These are phyloP conservation scores for Ascaphus truei DNA, from an alignment of 2,113 vertebrate species.

Conservation along the genomic window DNA sequence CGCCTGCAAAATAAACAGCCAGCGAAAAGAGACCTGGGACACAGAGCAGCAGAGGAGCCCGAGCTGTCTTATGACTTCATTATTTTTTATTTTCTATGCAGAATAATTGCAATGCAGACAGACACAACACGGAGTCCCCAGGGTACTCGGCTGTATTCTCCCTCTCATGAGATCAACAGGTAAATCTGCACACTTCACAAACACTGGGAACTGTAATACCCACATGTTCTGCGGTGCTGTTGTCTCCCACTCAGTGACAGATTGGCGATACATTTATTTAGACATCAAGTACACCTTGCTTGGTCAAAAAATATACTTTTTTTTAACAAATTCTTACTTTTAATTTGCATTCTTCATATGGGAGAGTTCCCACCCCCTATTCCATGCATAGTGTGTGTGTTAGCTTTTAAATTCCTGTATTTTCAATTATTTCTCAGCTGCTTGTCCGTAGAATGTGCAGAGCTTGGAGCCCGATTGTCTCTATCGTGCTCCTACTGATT, in stretches of 20 bases:
- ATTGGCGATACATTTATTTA: neutral
- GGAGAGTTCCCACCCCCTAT: too few species aligned
- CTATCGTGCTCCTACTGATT: too few species aligned
- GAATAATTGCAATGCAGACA: conserved; percentile 25
- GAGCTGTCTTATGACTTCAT: neutral
- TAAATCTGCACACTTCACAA: conserved; percentile 3
- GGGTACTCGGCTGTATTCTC: neutral
- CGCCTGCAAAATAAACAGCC: neutral
- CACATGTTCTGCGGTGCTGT: too few species aligned
- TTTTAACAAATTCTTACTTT: too few species aligned
- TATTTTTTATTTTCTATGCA: too few species aligned
- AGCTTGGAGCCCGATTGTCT: too few species aligned
- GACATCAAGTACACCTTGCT: neutral
- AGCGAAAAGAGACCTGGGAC: neutral
- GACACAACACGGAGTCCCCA: conserved; percentile 31
- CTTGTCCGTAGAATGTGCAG: too few species aligned
- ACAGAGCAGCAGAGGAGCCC: conserved; percentile 5
- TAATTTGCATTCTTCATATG: too few species aligned
- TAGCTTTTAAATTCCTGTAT: too few species aligned
- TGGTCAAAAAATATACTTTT: too few species aligned
- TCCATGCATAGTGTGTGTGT: too few species aligned
- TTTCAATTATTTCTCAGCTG: too few species aligned
- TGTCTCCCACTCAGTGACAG: neutral
- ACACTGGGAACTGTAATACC: neutral
- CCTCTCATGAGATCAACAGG: conserved; percentile 18